These are phyloP conservation scores for Labeo catla DNA, from an alignment of 2,113 vertebrate genomes.

Conservation along the genomic window DNA sequence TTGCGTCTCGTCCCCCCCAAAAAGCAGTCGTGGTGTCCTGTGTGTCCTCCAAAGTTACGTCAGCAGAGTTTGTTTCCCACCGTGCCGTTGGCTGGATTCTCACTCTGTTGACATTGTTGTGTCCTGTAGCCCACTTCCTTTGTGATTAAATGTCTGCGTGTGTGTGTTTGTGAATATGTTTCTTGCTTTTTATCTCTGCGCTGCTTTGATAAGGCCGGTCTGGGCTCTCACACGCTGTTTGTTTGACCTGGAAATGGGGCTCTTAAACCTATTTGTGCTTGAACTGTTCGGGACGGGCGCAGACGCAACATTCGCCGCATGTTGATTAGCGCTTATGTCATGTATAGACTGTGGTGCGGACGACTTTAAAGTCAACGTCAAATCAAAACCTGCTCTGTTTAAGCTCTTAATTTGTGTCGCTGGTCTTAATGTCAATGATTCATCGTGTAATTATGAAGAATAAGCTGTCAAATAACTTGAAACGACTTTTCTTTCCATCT, in stretches of 20 bases:
- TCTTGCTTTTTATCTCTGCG: conserved; percentile 37
- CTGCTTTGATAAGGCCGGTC: conserved; percentile 47
- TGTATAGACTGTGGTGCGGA: not conserved
- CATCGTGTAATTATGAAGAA: not conserved
- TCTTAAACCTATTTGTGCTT: conserved; percentile 14
- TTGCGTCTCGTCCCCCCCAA: not conserved
- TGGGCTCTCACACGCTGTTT: conserved; percentile 24
- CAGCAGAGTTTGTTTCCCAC: conserved; percentile 32
- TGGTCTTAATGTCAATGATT: not conserved
- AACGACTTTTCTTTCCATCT: not conserved
- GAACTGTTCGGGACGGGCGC: not conserved
- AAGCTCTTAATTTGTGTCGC: not conserved
- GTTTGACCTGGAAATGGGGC: conserved; percentile 32
- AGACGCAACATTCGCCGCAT: conserved; percentile 41
- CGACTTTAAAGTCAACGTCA: not conserved
- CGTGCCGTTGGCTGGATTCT: conserved; percentile 1
- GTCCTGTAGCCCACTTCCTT: conserved; percentile 37
- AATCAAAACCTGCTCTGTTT: not conserved
- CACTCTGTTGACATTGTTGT: conserved; percentile 38
- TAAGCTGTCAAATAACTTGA: not conserved
- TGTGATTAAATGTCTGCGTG: conserved; percentile 18
- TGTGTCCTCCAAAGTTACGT: conserved; percentile 29
- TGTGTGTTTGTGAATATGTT: conserved; percentile 14
- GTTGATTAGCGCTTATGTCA: conserved; percentile 5
- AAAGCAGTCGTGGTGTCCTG: not conserved